phyloP scores from a whole-genome alignment of 2,888 invertebrate species.

The Pseudococcus viburni region DNA sequence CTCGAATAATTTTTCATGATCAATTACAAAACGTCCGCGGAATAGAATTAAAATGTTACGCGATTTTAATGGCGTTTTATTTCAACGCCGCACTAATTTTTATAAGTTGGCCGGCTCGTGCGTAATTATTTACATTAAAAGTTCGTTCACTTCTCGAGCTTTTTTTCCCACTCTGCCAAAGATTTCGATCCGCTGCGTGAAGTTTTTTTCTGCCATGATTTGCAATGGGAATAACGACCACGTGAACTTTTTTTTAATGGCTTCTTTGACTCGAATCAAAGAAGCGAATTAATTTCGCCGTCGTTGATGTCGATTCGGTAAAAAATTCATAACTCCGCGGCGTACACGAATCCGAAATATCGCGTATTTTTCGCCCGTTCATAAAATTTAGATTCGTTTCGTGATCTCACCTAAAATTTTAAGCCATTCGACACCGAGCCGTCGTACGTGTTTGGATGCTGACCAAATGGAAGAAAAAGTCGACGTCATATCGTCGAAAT shows the following conservation, averaged over 20 bases:
- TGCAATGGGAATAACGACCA: background rate
- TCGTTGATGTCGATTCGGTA: background rate
- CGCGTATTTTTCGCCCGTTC: background rate
- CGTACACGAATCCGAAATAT: background rate
- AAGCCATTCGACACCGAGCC: background rate
- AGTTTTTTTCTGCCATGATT: background rate
- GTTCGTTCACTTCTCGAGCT: slow-evolving; percentile 3
- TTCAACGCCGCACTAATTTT: slow-evolving; percentile 27
- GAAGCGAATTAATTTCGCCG: background rate
- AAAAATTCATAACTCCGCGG: background rate
- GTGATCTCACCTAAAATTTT: slow-evolving; percentile 20
- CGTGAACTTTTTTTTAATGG: slow-evolving; percentile 5
- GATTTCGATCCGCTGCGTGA: background rate
- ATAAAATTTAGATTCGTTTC: slow-evolving; percentile 13
- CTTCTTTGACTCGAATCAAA: background rate
- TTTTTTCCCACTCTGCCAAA: background rate
- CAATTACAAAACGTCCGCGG: background rate
- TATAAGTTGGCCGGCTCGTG: slow-evolving; percentile 10
- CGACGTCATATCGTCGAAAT: slow-evolving; percentile 14
- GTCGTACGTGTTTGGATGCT: slow-evolving; percentile 10
- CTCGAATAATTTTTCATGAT: background rate
- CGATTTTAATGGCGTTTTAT: background rate
- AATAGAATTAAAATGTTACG: slow-evolving; percentile 19
- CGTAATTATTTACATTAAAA: slow-evolving; percentile 44
- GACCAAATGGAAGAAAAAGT: slow-evolving; percentile 15